Percentiles rank a stretch among this genome's conserved stretches.
These are phyloP conservation scores for Manis crassicaudata DNA, from an alignment of 2,797 vertebrate genomes.

Conservation along the genomic window DNA sequence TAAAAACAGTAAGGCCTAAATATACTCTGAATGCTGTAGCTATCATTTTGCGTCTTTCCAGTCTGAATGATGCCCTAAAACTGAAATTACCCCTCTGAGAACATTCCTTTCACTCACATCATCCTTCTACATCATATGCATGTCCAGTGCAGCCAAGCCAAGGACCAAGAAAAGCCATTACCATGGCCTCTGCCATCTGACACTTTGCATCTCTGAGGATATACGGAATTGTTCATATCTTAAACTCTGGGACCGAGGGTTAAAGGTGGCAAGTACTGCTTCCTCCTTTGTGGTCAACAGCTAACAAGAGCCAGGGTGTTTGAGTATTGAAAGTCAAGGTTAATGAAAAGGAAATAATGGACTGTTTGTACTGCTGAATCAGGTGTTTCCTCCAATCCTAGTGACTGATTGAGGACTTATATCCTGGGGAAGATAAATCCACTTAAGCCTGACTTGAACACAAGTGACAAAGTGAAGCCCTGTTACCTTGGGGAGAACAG, in stretches of 20 bases:
- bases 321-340: not conserved
- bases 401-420: not conserved
- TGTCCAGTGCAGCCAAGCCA: too few relatives aligned
- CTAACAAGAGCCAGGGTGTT: not conserved
- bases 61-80: not conserved
- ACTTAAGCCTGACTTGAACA: not conserved
- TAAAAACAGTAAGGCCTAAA: not conserved
- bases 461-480: not conserved
- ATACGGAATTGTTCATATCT: not conserved
- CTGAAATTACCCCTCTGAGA: not conserved
- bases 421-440: not conserved
- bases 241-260: not conserved
- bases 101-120: not conserved
- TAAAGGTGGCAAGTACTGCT: not conserved
- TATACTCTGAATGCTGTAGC: not conserved
- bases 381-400: not conserved
- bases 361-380: not conserved
- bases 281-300: not conserved
- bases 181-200: not conserved
- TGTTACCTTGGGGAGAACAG: not conserved
- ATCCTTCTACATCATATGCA: not conserved
- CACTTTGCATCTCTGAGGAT: not conserved
- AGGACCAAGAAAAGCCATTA: not conserved
- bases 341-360: not conserved
- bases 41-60: not conserved